A percentile compares a stretch with the other conserved stretches of the same genome.
Evolutionary conservation across 2,797 vertebrate species (phyloP).

Genomic region (Euphonia xanthogaster): DNA sequence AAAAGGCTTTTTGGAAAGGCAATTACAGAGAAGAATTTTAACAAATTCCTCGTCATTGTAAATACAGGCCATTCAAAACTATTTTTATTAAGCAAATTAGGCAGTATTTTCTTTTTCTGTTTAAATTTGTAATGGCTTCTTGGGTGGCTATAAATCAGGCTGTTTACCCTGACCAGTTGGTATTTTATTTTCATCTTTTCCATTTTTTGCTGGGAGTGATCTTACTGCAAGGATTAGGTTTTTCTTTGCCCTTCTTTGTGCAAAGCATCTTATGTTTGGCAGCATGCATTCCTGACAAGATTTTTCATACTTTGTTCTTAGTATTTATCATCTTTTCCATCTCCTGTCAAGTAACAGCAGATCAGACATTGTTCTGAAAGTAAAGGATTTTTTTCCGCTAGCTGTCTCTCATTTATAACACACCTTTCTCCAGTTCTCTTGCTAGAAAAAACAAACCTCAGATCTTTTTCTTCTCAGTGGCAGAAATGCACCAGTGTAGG

Average conservation of each 20-base stretch:
- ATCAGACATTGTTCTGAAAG: background rate
- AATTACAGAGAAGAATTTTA: background rate
- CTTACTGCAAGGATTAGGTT: background rate
- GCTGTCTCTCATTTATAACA: background rate
- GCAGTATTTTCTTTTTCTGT: background rate
- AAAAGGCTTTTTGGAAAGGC: background rate
- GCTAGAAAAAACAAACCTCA: background rate
- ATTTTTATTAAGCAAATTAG: background rate
- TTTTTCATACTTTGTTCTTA: background rate
- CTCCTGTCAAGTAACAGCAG: background rate
- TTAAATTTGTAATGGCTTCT: background rate
- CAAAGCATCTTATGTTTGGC: background rate
- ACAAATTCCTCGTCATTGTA: background rate
- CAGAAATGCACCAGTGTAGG: background rate
- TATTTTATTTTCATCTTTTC: background rate
- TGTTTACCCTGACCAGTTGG: background rate
- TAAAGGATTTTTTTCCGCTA: background rate
- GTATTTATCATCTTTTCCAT: background rate
- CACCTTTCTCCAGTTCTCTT: background rate
- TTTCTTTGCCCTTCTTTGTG: background rate
- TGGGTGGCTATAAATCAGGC: background rate
- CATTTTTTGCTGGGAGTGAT: background rate
- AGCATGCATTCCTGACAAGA: background rate
- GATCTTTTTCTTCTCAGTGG: background rate
- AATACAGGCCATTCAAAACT: background rate